These are phyloP conservation scores for Phallusia fumigata DNA, from an alignment of 23 tunicate genomes.

Conservation along the genomic window DNA sequence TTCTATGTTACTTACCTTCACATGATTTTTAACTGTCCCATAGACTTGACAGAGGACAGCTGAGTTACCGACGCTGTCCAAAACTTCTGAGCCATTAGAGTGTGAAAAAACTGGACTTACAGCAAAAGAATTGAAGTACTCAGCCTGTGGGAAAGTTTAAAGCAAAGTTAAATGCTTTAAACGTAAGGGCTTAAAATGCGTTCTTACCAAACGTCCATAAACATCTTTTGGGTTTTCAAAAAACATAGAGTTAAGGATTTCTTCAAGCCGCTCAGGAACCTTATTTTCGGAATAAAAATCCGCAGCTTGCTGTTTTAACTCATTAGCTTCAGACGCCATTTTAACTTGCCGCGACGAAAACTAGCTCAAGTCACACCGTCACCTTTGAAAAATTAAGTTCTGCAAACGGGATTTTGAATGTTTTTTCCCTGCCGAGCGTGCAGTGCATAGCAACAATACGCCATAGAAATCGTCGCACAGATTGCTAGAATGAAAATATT, in stretches of 20 bases:
- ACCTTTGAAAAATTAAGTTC: too few relatives aligned
- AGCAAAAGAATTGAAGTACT: constrained; percentile 56
- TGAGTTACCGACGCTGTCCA: constrained; percentile 41
- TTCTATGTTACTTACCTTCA: constrained; percentile 55
- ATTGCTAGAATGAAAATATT: too few relatives aligned
- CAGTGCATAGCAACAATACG: background rate
- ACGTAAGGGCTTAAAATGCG: background rate
- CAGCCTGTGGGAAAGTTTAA: constrained; percentile 41
- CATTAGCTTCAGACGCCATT: constrained; percentile 37
- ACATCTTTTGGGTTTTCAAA: constrained; percentile 83
- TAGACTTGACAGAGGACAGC: constrained; percentile 56
- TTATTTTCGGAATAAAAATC: constrained; percentile 56
- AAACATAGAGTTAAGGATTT: constrained; percentile 75
- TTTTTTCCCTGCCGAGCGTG: background rate
- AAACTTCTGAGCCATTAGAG: constrained; percentile 14
- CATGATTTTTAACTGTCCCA: constrained; percentile 53
- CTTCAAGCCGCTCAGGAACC: constrained; percentile 78
- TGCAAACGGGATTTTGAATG: too few relatives aligned
- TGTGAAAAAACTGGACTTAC: constrained; percentile 33
- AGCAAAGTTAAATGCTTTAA: background rate
- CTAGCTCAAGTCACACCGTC: background rate
- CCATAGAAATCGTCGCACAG: constrained; percentile 11
- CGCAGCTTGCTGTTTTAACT: constrained; percentile 66
- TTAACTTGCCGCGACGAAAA: too few relatives aligned
- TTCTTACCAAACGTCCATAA: constrained; percentile 84